A percentile compares a stretch with the other conserved stretches of the same genome.
Conservation (phyloP, 2,113 vertebrate genomes). For the Galbula dea region DNA sequence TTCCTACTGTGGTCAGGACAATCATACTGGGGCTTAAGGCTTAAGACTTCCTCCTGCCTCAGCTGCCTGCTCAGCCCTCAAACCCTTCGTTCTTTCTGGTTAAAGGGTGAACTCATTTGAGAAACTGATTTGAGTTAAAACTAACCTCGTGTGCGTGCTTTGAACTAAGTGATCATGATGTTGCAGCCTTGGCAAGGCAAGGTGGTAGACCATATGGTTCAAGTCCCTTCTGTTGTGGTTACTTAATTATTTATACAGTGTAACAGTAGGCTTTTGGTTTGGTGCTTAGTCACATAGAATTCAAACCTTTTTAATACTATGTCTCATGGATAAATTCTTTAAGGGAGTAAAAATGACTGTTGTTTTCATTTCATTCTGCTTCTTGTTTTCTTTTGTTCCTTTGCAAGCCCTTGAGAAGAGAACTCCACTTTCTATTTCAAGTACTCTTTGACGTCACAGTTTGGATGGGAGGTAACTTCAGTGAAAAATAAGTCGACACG, state of each 20-base stretch:
- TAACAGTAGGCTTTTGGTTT: not conserved
- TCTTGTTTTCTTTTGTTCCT: not conserved
- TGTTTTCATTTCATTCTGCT: not conserved
- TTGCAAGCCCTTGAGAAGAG: not conserved
- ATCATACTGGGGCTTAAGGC: fast-evolving
- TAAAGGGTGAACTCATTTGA: not conserved
- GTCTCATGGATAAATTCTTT: not conserved
- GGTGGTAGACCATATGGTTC: not conserved
- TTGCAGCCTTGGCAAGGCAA: not conserved
- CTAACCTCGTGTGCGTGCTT: not conserved
- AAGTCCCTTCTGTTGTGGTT: not conserved
- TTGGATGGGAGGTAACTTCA: not conserved
- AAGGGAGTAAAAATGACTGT: not conserved
- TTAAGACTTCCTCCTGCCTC: not conserved
- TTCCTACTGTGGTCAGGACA: fast-evolving
- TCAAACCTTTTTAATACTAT: not conserved
- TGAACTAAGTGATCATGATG: not conserved
- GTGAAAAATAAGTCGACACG: not conserved
- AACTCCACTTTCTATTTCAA: not conserved
- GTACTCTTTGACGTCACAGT: not conserved
- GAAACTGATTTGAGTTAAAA: not conserved
- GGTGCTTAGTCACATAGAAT: not conserved
- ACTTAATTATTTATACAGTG: not conserved
- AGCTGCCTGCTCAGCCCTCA: not conserved
- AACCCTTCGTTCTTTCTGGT: fast-evolving